Percentiles rank a stretch among this genome's conserved stretches.
Evolutionary conservation across 2,113 vertebrate genomes (phyloP).

Genomic region (Aramus guarauna): DNA sequence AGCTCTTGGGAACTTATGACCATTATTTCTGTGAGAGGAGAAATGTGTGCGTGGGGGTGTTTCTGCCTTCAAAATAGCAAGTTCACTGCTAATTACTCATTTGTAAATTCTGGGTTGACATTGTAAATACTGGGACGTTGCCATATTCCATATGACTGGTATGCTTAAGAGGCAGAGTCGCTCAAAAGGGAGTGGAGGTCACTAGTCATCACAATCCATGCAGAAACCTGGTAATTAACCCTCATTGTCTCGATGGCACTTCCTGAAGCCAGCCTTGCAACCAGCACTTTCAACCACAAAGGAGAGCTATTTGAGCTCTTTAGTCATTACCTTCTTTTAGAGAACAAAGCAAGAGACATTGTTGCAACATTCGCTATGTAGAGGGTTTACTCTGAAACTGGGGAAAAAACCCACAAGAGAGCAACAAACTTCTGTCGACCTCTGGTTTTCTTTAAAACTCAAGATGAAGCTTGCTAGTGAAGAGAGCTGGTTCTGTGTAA

Average conservation of each 20-base stretch:
- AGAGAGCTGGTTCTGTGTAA: not conserved
- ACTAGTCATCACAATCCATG: not conserved
- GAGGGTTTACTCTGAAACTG: not conserved
- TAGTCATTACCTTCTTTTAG: not conserved
- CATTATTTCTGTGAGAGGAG: not conserved
- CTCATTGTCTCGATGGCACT: not conserved
- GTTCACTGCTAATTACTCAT: not conserved
- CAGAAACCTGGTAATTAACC: not conserved
- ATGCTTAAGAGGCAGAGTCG: not conserved
- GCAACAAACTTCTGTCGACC: not conserved
- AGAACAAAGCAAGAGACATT: not conserved
- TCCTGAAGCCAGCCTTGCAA: not conserved
- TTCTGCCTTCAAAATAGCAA: not conserved
- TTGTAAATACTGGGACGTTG: not conserved
- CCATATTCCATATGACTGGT: not conserved
- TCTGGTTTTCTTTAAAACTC: not conserved
- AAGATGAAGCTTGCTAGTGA: not conserved
- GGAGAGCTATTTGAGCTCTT: not conserved
- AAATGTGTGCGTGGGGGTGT: not conserved
- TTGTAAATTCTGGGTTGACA: not conserved
- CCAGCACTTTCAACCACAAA: not conserved
- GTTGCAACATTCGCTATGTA: not conserved
- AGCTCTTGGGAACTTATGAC: not conserved
- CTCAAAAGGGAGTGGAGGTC: not conserved
- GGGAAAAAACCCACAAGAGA: not conserved